These are phyloP conservation scores for Acleris holmiana DNA, from an alignment of 2,888 invertebrate species.

Conservation along the genomic window DNA sequence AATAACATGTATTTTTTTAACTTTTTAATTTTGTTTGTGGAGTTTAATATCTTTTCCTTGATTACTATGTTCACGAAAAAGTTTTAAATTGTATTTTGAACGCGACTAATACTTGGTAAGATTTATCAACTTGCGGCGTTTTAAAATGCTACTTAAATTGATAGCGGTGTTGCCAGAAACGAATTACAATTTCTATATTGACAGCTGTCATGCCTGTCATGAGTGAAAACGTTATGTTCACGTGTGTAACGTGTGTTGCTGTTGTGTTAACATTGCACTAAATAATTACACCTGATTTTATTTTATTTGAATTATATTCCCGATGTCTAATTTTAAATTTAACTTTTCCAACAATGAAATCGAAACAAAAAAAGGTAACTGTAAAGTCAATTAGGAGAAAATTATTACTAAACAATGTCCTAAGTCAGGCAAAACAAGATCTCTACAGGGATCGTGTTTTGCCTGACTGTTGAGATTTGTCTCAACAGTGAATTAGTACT, in stretches of 20 bases:
- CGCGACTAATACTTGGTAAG: neutral
- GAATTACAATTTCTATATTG: neutral
- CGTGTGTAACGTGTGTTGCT: neutral
- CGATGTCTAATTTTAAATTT: conserved; percentile 37
- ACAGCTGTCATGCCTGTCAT: neutral
- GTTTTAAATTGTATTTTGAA: conserved; percentile 4
- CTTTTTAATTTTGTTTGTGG: conserved; percentile 39
- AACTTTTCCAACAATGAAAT: conserved; percentile 35
- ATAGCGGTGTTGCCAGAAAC: conserved; percentile 16
- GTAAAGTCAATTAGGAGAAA: too few species aligned
- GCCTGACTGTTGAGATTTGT: too few species aligned
- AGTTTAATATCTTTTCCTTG: neutral
- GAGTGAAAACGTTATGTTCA: neutral
- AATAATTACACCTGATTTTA: too few species aligned
- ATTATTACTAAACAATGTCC: too few species aligned
- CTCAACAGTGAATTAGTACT: too few species aligned
- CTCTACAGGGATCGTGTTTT: too few species aligned
- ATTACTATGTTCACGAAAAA: neutral
- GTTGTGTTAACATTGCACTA: neutral
- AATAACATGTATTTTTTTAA: conserved; percentile 29
- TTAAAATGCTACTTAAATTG: conserved; percentile 4
- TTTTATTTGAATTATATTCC: too few species aligned
- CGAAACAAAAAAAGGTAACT: conserved; percentile 34
- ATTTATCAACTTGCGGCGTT: neutral
- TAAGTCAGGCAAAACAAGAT: too few species aligned